Conservation (phyloP, 2,888 invertebrate genomes). For the Invenusta paracnida region DNA sequence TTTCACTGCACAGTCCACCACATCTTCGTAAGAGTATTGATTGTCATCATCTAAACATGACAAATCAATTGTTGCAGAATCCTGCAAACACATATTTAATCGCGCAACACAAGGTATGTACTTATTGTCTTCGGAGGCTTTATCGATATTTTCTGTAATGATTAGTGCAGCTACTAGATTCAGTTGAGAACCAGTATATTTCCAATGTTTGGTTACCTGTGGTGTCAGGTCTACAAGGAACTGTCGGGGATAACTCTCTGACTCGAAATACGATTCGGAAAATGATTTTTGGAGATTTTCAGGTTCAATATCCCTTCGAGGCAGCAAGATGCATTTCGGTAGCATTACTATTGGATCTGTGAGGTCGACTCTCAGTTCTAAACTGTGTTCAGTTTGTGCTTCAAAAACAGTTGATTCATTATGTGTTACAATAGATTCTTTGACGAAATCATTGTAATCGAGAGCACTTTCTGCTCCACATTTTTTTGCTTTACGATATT, state of each 20-base stretch:
- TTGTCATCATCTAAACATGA: neutral
- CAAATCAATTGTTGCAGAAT: neutral
- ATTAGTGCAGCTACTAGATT: conserved; percentile 1
- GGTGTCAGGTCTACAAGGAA: neutral
- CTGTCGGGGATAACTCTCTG: neutral
- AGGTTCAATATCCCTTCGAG: neutral
- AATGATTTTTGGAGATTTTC: neutral
- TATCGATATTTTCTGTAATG: neutral
- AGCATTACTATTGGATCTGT: neutral
- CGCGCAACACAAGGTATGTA: neutral
- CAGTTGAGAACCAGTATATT: neutral
- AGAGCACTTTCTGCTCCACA: neutral
- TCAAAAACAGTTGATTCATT: neutral
- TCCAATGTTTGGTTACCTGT: neutral
- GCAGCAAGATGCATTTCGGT: neutral
- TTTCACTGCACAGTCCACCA: neutral
- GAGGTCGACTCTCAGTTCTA: neutral
- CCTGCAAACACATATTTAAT: neutral
- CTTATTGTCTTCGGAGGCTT: neutral
- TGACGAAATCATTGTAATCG: neutral
- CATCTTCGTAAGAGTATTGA: neutral
- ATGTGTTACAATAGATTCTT: neutral
- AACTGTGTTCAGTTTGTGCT: neutral
- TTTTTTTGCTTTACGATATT: neutral
- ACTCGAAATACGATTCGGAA: neutral